Percentiles rank a stretch among this genome's conserved stretches.
These are phyloP conservation scores for Tylochromis polylepis DNA, from an alignment of 2,113 vertebrate genomes.

Conservation along the genomic window DNA sequence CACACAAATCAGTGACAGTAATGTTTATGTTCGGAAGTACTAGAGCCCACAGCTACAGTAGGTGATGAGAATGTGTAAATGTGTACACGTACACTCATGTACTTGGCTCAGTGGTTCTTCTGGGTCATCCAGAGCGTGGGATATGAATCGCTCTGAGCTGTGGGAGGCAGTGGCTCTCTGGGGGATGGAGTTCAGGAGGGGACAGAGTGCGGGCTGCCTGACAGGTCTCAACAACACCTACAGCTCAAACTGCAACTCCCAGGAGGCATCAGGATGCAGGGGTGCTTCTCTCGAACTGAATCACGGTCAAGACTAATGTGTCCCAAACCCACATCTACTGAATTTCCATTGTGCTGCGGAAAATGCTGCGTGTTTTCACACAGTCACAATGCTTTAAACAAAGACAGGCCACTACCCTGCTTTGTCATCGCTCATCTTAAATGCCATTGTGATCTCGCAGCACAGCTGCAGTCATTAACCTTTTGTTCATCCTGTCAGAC, in stretches of 20 bases:
- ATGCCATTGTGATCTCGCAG: not conserved
- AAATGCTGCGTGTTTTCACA: fast-evolving
- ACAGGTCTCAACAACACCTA: not conserved
- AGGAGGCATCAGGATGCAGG: not conserved
- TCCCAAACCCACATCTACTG: not conserved
- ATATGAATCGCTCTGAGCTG: not conserved
- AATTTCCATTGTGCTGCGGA: fast-evolving
- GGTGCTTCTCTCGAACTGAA: not conserved
- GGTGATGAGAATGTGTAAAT: not conserved
- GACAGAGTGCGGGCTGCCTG: not conserved
- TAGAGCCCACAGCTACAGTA: not conserved
- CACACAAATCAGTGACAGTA: not conserved
- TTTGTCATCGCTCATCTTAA: not conserved
- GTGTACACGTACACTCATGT: not conserved
- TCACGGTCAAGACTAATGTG: not conserved
- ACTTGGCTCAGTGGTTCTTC: not conserved
- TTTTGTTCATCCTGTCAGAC: not conserved
- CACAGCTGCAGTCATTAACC: not conserved
- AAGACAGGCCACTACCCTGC: not conserved
- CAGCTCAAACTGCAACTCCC: not conserved
- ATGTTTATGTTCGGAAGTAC: conserved; percentile 15
- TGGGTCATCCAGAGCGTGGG: conserved; percentile 38
- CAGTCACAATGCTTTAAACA: not conserved
- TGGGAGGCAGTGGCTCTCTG: not conserved
- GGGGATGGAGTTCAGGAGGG: not conserved